Evolutionary conservation across 2,797 vertebrate species (phyloP), one percentile per base, ranked within the genome.

Genomic region (Nyctalus aviator): DNA sequence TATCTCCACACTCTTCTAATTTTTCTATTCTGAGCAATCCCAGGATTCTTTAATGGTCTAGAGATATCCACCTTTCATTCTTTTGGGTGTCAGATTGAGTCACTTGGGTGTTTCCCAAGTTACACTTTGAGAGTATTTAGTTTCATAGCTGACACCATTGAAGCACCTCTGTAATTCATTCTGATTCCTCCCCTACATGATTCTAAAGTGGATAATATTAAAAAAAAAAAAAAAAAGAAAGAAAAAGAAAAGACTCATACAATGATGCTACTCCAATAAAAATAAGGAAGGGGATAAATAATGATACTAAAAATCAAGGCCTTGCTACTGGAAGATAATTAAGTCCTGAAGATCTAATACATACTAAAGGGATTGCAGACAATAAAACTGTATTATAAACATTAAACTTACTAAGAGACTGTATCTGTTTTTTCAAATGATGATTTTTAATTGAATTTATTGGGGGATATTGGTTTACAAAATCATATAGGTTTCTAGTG

Each of bases 31-130:
- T 78, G 32, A 84, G 37, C 48, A 13, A 8, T 69, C 48, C 78
- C 92, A 55, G 27, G 94, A 93, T 97, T 35, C 18, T 3, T 77
- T 94, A 76, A 41, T 90, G 30, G 71, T 89, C 11, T 87, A 66
- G 79, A 95, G 90, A 44, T 87, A 89, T 21, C 25, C 17, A 59
- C 90, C 35, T 97, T 96, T 88, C 59, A 93, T 96, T 96, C 77
- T 82, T 94, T 92, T 81, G 53, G 77, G 93, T 88, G 17, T 55
- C 3, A 82, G 44, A 41, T 57, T 44, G 30, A 84, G 8, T n/a
- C 13, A 27, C 2, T 84, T 69, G 48, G 15, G 57, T 77, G n/a
- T 79, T 71, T 84, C 35, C 64, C 72, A 1, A 92, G 13, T n/a
- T 78, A 21, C n/a, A 69, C 41, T 48, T 73, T 15, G 55, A 57